Base-by-base conservation (phyloP, 2,888 invertebrate species). In the Coecobrya sp. region DNA sequence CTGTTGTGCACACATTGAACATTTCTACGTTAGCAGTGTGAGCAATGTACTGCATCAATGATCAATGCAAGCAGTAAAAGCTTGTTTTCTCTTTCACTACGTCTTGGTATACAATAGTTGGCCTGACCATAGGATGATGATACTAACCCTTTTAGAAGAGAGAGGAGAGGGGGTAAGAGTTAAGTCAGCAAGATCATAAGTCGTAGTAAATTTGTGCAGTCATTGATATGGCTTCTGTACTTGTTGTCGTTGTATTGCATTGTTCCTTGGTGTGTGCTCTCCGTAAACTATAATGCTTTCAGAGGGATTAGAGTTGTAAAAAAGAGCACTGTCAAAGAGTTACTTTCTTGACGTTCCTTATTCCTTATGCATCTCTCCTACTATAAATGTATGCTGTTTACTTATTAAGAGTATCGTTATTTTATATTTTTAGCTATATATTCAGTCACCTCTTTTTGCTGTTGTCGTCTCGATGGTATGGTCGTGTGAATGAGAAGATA, bases 401-500 rank as follows among this genome's bases (percentile, higher is more conserved):
- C n/a, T n/a, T n/a, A n/a, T n/a, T n/a, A n/a, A n/a, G n/a, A n/a
- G n/a, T n/a, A n/a, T n/a, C n/a, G n/a, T n/a, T n/a, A n/a, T n/a
- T 27, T 0, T 2, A 27, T 68, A 11, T 68, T 0, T 3, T 0
- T 16, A 68, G 11, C 10, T 68, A 68, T 70, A 68, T 68, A 11
- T 27, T 52, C 36, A 4, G 16, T 42, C 70, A 49, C 70, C 10
- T 19, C 13, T 16, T 65, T 89, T 68, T 65, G 13, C 76, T 59
- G 22, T 42, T 25, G 76, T 65, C 4, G 8, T 68, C 16, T 86
- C 30, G 30, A 45, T 25, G 42, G 36, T 30, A 10, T 65, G 49
- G 65, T 73, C 84, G 94, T 93, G 93, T 93, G 94, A 94, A 93
- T 91, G 92, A 93, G 93, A 93, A 85, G 93, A 94, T 93, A 91